A percentile compares a stretch with the other conserved stretches of the same genome.
Evolutionary conservation across 2,888 invertebrate genomes (phyloP).

Genomic region (Epinotia brunnichana): DNA sequence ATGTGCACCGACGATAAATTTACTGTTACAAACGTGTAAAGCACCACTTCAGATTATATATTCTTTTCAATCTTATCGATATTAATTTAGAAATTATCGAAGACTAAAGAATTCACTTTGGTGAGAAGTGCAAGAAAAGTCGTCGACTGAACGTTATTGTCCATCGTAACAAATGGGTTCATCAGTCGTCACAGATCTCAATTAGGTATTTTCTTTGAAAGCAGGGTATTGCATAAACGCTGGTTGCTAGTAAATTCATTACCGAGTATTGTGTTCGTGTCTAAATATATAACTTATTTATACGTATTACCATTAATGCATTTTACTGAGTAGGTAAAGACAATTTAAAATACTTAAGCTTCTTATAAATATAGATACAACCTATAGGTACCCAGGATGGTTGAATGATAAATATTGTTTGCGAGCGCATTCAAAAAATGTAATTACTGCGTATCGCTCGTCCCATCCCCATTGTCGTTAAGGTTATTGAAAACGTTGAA

Average conservation of each 20-base stretch:
- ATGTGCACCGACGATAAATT: constrained; percentile 51
- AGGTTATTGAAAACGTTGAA: constrained; percentile 58
- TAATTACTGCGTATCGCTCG: constrained; percentile 51
- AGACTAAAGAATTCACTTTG: neutral
- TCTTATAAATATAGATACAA: too few relatives aligned
- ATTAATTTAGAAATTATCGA: neutral
- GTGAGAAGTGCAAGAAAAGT: neutral
- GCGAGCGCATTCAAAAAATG: constrained; percentile 50
- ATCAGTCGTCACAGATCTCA: too few relatives aligned
- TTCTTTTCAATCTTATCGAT: constrained; percentile 11
- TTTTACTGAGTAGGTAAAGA: neutral
- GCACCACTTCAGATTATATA: constrained; percentile 15
- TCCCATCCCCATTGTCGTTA: constrained; percentile 31
- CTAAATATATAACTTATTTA: neutral
- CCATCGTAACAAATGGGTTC: too few relatives aligned
- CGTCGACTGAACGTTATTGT: neutral
- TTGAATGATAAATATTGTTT: constrained; percentile 45
- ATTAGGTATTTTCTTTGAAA: neutral
- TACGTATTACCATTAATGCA: neutral
- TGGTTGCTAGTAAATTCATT: neutral
- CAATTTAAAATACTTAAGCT: neutral
- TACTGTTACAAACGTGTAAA: constrained; percentile 51
- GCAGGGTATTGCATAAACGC: neutral
- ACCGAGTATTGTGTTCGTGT: neutral
- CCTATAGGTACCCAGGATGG: too few relatives aligned